These are phyloP conservation scores for Venusia cambrica DNA, from an alignment of 2,888 invertebrate genomes.

Conservation along the genomic window DNA sequence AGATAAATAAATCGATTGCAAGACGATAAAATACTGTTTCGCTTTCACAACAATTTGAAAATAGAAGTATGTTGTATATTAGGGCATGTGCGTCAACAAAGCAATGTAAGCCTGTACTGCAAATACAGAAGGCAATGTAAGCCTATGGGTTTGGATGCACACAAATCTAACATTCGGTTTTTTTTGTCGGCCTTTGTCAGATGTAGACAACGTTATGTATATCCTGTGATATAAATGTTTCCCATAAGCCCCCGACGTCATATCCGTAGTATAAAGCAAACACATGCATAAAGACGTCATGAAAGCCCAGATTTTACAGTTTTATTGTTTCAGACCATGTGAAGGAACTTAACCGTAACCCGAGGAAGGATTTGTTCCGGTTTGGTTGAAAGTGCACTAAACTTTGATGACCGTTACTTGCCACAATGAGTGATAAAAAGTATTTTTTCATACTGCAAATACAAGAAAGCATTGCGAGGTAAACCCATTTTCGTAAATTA, in stretches of 20 bases:
- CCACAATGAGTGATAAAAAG: no score
- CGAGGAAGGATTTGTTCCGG: slow-evolving; percentile 44
- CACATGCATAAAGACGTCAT: slow-evolving; percentile 45
- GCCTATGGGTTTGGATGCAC: no score
- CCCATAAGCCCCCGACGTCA: slow-evolving; percentile 32
- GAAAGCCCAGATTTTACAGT: slow-evolving; percentile 32
- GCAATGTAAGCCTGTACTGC: no score
- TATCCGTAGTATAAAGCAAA: slow-evolving; percentile 46
- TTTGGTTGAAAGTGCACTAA: slow-evolving; percentile 19
- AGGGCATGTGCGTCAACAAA: no score
- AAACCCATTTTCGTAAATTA: no score
- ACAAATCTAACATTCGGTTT: no score
- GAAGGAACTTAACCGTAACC: slow-evolving; percentile 23
- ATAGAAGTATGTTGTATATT: slow-evolving; percentile 21
- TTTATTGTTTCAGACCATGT: slow-evolving; percentile 39
- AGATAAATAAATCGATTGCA: slow-evolving; percentile 19
- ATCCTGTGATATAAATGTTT: slow-evolving; percentile 35
- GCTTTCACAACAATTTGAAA: slow-evolving; percentile 24
- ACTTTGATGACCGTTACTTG: no score
- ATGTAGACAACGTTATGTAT: no score
- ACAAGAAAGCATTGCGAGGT: no score
- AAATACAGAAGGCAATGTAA: no score
- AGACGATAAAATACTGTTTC: slow-evolving; percentile 17
- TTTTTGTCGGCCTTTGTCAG: no score
- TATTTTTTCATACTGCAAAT: no score